These are phyloP conservation scores for Stegana nigrithorax DNA, from an alignment of 2,888 invertebrate species.

Conservation along the genomic window DNA sequence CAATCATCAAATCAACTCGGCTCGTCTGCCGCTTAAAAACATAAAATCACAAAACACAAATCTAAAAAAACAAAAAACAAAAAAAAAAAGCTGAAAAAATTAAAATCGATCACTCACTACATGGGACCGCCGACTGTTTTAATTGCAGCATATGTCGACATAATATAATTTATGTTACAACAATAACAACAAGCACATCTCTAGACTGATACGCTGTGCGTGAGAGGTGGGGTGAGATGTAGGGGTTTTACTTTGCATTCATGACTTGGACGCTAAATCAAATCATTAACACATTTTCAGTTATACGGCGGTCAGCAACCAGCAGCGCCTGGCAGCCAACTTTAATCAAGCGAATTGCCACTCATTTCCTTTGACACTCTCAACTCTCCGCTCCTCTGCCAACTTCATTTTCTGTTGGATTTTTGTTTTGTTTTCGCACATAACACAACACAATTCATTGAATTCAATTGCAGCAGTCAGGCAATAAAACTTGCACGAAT, in stretches of 20 bases:
- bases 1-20: too few relatives aligned
- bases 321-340: too few relatives aligned
- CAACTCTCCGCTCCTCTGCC: too few relatives aligned
- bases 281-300: conserved; percentile 49
- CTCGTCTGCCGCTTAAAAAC: too few relatives aligned
- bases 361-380: not conserved
- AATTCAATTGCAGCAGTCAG: conserved; percentile 61
- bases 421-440: conserved; percentile 17
- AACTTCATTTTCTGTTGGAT: not conserved
- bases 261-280: conserved; percentile 26
- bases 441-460: too few relatives aligned
- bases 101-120: conserved; percentile 16
- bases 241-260: conserved; percentile 2
- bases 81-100: conserved; percentile 3
- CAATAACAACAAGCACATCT: not conserved
- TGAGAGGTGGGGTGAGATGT: too few relatives aligned
- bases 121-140: conserved; percentile 30
- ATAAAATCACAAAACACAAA: not conserved
- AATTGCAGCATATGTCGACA: conserved; percentile 33
- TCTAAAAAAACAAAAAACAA: conserved; percentile 23
- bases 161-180: conserved; percentile 33
- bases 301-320: too few relatives aligned
- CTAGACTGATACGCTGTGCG: too few relatives aligned
- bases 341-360: too few relatives aligned
- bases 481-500: conserved; percentile 44